These are phyloP conservation scores for Alethe castanea DNA, from an alignment of 2,113 vertebrate species.

Conservation along the genomic window DNA sequence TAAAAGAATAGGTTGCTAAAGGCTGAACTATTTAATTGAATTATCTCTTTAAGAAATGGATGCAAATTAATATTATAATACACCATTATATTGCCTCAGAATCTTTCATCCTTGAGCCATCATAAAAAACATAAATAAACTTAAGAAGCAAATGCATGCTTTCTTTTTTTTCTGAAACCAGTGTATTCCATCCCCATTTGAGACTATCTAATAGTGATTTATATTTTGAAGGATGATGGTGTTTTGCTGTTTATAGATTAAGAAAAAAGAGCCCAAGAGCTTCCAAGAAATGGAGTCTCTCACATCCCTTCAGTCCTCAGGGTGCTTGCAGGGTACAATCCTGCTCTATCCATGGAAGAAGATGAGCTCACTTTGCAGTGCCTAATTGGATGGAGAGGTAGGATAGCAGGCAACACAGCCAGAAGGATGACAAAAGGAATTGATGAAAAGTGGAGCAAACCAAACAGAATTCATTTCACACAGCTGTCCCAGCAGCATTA, in stretches of 20 bases:
- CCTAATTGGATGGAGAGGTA: background rate
- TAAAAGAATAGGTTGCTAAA: constrained; percentile 39
- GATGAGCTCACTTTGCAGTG: background rate
- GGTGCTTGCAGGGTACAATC: background rate
- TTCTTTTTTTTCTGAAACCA: background rate
- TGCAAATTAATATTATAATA: constrained; percentile 43
- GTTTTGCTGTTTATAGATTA: background rate
- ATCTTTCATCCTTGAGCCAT: background rate
- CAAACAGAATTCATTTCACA: background rate
- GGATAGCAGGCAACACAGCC: background rate
- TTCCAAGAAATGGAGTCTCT: background rate
- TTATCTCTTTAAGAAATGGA: constrained; percentile 47
- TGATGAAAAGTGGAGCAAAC: background rate
- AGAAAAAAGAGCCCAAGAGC: background rate
- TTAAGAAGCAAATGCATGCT: background rate
- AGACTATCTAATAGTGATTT: background rate
- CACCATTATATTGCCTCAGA: background rate
- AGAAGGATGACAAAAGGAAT: background rate
- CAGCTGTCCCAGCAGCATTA: background rate
- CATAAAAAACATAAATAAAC: background rate
- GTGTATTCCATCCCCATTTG: background rate
- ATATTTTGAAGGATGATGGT: background rate
- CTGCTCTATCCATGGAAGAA: background rate
- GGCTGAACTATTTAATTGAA: constrained; percentile 41
- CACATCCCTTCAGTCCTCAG: background rate